Evolutionary conservation across 2,797 vertebrate species (phyloP).

Genomic region (Rhadinocentrus ornatus): DNA sequence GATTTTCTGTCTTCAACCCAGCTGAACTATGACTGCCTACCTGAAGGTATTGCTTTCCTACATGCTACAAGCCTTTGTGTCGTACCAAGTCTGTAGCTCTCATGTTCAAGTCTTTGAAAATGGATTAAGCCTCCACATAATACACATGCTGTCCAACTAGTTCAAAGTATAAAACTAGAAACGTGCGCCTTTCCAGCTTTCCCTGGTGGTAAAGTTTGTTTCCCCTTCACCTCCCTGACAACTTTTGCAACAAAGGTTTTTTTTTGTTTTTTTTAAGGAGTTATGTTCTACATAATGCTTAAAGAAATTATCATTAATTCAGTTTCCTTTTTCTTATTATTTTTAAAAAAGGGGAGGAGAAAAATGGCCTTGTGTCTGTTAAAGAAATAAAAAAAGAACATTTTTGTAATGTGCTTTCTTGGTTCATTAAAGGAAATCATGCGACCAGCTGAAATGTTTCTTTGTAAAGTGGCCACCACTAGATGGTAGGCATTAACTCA

Average conservation of each 20-base stretch:
- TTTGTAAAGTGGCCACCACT: constrained; percentile 56
- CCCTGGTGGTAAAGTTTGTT: constrained; percentile 35
- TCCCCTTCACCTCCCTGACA: constrained; percentile 46
- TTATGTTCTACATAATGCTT: constrained; percentile 70
- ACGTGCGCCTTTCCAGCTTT: constrained; percentile 31
- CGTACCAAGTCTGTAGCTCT: constrained; percentile 45
- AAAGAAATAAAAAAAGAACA: constrained; percentile 67
- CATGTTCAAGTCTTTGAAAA: constrained; percentile 39
- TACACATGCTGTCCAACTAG: constrained; percentile 36
- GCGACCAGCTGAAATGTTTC: constrained; percentile 80
- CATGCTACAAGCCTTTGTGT: constrained; percentile 35
- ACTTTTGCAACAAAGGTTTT: constrained; percentile 57
- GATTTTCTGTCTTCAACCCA: constrained; percentile 7
- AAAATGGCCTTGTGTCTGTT: constrained; percentile 83
- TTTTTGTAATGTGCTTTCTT: constrained; percentile 90
- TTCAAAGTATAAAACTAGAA: constrained; percentile 44
- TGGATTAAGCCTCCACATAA: constrained; percentile 36
- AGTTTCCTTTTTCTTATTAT: constrained; percentile 63
- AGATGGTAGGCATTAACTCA: constrained; percentile 58
- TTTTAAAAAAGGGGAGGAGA: constrained; percentile 51
- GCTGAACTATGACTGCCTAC: constrained; percentile 18
- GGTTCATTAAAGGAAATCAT: constrained; percentile 91
- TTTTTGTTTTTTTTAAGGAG: constrained; percentile 46
- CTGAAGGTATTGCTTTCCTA: constrained; percentile 22
- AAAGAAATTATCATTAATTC: constrained; percentile 53